Conservation (phyloP, 2,888 invertebrate genomes). For the Acleris cristana region DNA sequence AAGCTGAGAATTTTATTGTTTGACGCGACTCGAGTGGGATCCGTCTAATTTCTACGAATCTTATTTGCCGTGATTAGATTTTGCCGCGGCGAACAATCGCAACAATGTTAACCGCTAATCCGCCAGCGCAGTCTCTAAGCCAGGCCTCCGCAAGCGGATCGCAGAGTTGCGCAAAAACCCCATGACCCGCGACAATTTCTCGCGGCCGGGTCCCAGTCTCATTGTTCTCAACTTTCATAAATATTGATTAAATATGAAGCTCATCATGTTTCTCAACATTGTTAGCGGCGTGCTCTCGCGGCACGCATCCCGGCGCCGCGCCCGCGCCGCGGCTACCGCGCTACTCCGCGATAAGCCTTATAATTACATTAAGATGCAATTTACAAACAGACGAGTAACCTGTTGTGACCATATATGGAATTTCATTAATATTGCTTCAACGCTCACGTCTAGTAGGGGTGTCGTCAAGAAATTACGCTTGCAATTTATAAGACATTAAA, state of each 20-base stretch:
- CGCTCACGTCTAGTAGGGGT: constrained; percentile 52
- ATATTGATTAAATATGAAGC: constrained; percentile 63
- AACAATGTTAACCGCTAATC: constrained; percentile 40
- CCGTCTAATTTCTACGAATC: constrained; percentile 20
- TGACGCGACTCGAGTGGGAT: constrained; percentile 10
- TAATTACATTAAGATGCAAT: constrained; percentile 63
- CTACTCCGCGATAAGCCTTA: constrained; percentile 56
- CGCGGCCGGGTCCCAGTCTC: constrained; percentile 63
- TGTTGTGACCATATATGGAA: constrained; percentile 64
- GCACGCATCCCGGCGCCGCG: constrained; percentile 36
- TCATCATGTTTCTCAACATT: constrained; percentile 74
- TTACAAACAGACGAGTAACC: constrained; percentile 58
- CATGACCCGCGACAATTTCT: constrained; percentile 64
- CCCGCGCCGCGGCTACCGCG: constrained; percentile 45
- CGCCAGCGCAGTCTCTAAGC: constrained; percentile 35
- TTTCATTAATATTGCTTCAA: constrained; percentile 61
- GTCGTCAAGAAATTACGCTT: constrained; percentile 53
- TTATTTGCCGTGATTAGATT: constrained; percentile 20
- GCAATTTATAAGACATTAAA: constrained; percentile 43
- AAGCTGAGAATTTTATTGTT: constrained; percentile 28
- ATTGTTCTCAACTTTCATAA: constrained; percentile 79
- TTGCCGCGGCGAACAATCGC: constrained; percentile 21
- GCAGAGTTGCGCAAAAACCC: constrained; percentile 61
- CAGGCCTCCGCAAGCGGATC: constrained; percentile 43
- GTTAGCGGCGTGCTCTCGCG: constrained; percentile 56